Percentiles rank a stretch among this genome's conserved stretches.
Evolutionary conservation across 2,797 vertebrate species (phyloP).

Genomic region (Dallia pectoralis): DNA sequence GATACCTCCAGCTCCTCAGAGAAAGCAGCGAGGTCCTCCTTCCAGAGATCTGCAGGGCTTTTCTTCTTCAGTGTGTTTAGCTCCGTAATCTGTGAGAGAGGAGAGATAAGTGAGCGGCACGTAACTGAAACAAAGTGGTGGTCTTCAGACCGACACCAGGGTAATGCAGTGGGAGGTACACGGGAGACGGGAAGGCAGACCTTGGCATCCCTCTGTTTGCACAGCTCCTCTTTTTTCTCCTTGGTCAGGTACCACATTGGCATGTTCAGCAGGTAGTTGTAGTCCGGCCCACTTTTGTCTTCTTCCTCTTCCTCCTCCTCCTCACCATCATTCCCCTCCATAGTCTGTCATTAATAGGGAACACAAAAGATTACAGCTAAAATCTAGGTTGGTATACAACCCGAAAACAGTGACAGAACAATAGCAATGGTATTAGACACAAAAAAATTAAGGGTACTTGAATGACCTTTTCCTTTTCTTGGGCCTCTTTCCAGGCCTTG

Average conservation of each 20-base stretch:
- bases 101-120: neutral
- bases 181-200: constrained; percentile 54
- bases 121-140: neutral
- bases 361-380: neutral
- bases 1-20: constrained; percentile 85
- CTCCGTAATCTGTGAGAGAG: constrained; percentile 71
- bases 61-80: constrained; percentile 82
- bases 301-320: constrained; percentile 67
- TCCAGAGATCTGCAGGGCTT: constrained; percentile 85
- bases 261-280: constrained; percentile 96
- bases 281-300: constrained; percentile 83
- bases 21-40: constrained; percentile 86
- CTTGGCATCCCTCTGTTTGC: constrained; percentile 88
- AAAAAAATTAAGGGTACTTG: neutral
- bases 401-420: neutral
- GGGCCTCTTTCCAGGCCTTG: constrained; percentile 90
- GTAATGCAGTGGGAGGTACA: too few species aligned
- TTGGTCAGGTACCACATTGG: constrained; percentile 97
- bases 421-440: neutral
- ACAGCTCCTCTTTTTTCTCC: constrained; percentile 97
- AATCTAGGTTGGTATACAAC: neutral
- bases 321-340: constrained; percentile 45
- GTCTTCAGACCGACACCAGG: neutral
- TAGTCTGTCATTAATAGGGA: constrained; percentile 44
- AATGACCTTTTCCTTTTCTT: constrained; percentile 83